A percentile compares a stretch with the other conserved stretches of the same genome.
Conservation (phyloP, 2,113 vertebrate genomes). For the Tringa solitaria region DNA sequence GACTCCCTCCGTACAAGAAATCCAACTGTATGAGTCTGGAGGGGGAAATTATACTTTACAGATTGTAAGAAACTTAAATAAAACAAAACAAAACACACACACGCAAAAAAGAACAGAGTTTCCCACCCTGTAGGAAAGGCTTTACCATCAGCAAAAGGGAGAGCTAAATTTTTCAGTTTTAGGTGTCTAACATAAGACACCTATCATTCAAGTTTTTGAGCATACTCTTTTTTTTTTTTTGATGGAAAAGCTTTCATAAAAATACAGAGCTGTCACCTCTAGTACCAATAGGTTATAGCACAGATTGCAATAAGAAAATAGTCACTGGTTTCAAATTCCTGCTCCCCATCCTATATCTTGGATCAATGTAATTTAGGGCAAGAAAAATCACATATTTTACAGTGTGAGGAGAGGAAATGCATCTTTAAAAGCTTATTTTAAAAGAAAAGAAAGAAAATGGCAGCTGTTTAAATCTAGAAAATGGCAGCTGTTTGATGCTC, state of each 20-base stretch:
- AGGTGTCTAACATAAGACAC: not conserved
- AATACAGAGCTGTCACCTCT: not conserved
- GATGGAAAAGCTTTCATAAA: not conserved
- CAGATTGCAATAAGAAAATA: not conserved
- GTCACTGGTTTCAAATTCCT: not conserved
- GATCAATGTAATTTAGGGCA: slow-evolving; percentile 13
- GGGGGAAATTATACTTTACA: slow-evolving; percentile 9
- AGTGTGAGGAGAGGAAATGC: slow-evolving; percentile 2
- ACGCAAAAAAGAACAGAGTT: not conserved
- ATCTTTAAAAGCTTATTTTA: slow-evolving; percentile 31
- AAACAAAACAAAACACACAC: not conserved
- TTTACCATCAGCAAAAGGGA: not conserved
- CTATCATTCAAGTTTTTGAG: not conserved
- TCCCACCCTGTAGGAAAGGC: not conserved
- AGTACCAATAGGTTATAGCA: not conserved
- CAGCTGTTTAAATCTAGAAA: slow-evolving; percentile 59
- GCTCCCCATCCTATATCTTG: not conserved
- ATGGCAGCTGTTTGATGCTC: slow-evolving; percentile 60
- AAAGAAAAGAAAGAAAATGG: slow-evolving; percentile 42
- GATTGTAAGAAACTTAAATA: not conserved
- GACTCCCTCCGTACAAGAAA: not conserved
- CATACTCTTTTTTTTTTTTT: not conserved
- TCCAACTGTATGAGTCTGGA: slow-evolving; percentile 14
- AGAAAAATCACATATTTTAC: not conserved
- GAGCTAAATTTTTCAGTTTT: not conserved